phyloP scores from a whole-genome alignment of 2,113 vertebrate species.

The Eudyptes chrysolophus region DNA sequence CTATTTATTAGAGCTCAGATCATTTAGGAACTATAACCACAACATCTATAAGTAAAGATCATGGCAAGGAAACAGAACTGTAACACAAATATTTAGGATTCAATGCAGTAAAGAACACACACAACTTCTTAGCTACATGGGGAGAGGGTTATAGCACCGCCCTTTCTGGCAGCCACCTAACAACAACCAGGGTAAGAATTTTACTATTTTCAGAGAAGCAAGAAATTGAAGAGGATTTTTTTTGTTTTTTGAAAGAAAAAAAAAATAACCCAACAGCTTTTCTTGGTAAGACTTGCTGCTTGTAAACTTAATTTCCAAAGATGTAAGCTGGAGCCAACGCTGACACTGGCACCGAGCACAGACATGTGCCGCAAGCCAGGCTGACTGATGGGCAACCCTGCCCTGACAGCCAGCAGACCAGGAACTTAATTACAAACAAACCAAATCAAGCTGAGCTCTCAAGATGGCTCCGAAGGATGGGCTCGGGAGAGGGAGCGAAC shows the following conservation, averaged over 20 bases:
- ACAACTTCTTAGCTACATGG: neutral
- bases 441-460: neutral
- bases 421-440: neutral
- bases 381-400: neutral
- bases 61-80: neutral
- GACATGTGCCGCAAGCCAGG: accelerated
- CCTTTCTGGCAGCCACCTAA: neutral
- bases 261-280: neutral
- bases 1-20: neutral
- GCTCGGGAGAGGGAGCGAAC: neutral
- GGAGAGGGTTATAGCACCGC: neutral
- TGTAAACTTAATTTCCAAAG: neutral
- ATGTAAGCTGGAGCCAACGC: neutral
- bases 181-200: neutral
- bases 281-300: neutral
- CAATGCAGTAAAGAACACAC: neutral
- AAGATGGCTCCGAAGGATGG: slow-evolving; percentile 21
- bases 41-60: neutral
- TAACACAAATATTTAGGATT: slow-evolving; percentile 14
- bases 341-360: neutral
- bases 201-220: neutral
- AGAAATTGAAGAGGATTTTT: neutral
- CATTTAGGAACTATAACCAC: slow-evolving; percentile 27
- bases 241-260: too few relatives aligned
- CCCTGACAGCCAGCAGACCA: neutral